phyloP scores from a whole-genome alignment of 1,140 invertebrate genomes.

The Brachionus asplanchnoidis region DNA sequence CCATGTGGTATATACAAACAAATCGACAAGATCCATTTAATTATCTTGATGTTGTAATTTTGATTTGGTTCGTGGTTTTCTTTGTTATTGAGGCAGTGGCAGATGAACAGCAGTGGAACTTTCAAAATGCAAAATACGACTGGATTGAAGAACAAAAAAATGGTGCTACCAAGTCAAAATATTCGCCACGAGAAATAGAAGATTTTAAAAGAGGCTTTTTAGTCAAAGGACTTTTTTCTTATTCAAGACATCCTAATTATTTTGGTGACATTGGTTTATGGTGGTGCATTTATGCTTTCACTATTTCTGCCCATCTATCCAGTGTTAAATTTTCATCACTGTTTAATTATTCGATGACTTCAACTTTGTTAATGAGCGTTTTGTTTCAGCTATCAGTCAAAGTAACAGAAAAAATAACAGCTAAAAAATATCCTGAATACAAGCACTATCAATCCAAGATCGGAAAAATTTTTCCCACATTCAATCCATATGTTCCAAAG shows the following conservation, averaged over 20 bases:
- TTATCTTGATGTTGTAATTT: not conserved
- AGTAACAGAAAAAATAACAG: slow-evolving; percentile 6
- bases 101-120: slow-evolving; percentile 38
- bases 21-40: slow-evolving; percentile 11
- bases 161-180: not conserved
- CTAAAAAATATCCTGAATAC: slow-evolving; percentile 33
- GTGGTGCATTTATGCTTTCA: slow-evolving; percentile 30
- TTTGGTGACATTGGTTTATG: slow-evolving; percentile 29
- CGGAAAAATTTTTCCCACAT: not conserved
- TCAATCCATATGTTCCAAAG: not conserved
- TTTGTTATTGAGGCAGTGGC: slow-evolving; percentile 15
- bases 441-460: not conserved
- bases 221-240: not conserved
- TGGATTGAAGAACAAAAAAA: slow-evolving; percentile 6
- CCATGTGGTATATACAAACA: slow-evolving; percentile 20
- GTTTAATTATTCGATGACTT: slow-evolving; percentile 32
- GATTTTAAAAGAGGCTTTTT: slow-evolving; percentile 31
- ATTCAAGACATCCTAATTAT: slow-evolving; percentile 39
- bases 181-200: not conserved
- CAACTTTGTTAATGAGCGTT: slow-evolving; percentile 26
- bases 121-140: not conserved
- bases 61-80: not conserved
- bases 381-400: not conserved
- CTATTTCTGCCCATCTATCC: slow-evolving; percentile 15
- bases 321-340: not conserved